Evolutionary conservation across 2,113 vertebrate genomes (phyloP).

Genomic region (Saccopteryx bilineata): DNA sequence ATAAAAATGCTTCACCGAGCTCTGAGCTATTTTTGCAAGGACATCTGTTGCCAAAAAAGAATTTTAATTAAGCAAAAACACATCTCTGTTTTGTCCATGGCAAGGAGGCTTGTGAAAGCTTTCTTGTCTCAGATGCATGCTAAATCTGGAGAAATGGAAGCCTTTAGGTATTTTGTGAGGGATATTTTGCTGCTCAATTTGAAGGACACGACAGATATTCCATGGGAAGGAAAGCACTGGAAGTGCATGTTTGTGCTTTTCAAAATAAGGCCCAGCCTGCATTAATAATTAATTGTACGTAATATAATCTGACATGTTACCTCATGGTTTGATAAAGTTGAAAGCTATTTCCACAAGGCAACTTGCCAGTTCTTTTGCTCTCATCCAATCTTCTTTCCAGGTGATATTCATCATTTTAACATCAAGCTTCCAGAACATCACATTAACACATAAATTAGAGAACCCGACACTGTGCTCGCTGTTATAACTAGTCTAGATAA

Average conservation of each 20-base stretch:
- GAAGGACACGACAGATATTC: conserved; percentile 80
- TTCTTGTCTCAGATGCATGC: conserved; percentile 83
- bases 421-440: conserved; percentile 67
- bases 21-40: conserved; percentile 87
- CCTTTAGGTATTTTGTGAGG: conserved; percentile 81
- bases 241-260: conserved; percentile 76
- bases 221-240: conserved; percentile 67
- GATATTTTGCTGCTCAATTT: conserved; percentile 74
- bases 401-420: conserved; percentile 83
- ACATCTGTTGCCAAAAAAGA: conserved; percentile 88
- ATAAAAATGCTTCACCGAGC: conserved; percentile 88
- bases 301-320: conserved; percentile 82
- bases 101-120: conserved; percentile 83
- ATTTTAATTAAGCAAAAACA: conserved; percentile 89
- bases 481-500: conserved; percentile 70
- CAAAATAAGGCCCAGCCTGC: conserved; percentile 74
- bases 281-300: conserved; percentile 81
- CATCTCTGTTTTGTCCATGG: conserved; percentile 85
- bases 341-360: conserved; percentile 77
- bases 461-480: conserved; percentile 44
- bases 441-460: conserved; percentile 67
- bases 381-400: conserved; percentile 77
- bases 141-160: conserved; percentile 83
- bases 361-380: conserved; percentile 65
- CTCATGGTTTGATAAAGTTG: conserved; percentile 75